phyloP scores from a whole-genome alignment of 2,888 invertebrate species.

The Polymixis lichenea region DNA sequence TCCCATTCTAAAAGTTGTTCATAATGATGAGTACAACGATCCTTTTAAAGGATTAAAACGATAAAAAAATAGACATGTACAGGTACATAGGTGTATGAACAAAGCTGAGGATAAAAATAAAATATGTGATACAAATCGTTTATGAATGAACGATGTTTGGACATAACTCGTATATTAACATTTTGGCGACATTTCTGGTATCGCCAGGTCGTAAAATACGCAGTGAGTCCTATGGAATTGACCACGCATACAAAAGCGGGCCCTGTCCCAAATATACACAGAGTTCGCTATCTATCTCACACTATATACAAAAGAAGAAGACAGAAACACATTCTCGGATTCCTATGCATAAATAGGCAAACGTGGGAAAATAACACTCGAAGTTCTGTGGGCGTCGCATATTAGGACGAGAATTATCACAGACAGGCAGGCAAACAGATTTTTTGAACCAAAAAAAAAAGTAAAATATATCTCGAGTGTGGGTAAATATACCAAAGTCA shows the following conservation, averaged over 20 bases:
- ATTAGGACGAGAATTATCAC: slow-evolving; percentile 47
- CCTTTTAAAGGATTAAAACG: too few relatives aligned
- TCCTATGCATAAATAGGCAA: slow-evolving; percentile 75
- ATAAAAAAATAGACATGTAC: too few relatives aligned
- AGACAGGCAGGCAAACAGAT: slow-evolving; percentile 21
- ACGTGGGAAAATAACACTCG: slow-evolving; percentile 81
- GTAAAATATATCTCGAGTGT: background rate
- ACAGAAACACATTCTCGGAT: slow-evolving; percentile 70
- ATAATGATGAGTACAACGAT: too few relatives aligned
- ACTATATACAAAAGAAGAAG: slow-evolving; percentile 60
- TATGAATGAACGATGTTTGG: slow-evolving; percentile 27
- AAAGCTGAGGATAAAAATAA: background rate
- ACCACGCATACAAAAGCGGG: slow-evolving; percentile 75
- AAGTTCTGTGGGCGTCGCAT: slow-evolving; percentile 61
- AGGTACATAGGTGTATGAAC: background rate
- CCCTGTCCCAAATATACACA: slow-evolving; percentile 71
- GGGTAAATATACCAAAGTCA: background rate
- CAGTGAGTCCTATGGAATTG: slow-evolving; percentile 67
- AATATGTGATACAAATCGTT: background rate
- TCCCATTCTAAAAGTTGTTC: too few relatives aligned
- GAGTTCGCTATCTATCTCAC: slow-evolving; percentile 69
- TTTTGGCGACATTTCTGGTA: slow-evolving; percentile 27
- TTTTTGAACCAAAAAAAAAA: slow-evolving; percentile 27
- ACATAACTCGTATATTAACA: slow-evolving; percentile 23
- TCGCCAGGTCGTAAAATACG: slow-evolving; percentile 64